phyloP scores from a whole-genome alignment of 2,888 invertebrate species.

The Thelaira solivaga region DNA sequence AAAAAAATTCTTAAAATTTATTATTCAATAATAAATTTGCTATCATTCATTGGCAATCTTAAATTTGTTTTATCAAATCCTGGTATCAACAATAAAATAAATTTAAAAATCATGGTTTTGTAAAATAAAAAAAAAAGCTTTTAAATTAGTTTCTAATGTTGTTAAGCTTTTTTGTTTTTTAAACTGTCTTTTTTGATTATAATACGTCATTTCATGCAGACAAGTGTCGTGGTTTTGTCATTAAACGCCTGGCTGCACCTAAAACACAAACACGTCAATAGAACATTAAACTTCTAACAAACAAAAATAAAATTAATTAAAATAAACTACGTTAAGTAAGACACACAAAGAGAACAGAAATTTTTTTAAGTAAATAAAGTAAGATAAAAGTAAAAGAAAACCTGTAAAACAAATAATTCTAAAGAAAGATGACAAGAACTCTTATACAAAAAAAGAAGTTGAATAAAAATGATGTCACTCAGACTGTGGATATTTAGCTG shows the following conservation, averaged over 20 bases:
- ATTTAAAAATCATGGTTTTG: neutral
- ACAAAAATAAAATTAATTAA: neutral
- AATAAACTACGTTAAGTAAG: too few relatives aligned
- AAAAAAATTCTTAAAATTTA: too few relatives aligned
- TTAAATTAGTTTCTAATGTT: neutral
- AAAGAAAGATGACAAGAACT: too few relatives aligned
- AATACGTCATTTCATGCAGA: constrained; percentile 20
- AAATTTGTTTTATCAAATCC: constrained; percentile 11
- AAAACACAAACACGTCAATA: neutral
- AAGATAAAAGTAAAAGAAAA: neutral
- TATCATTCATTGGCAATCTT: neutral
- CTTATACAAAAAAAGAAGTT: too few relatives aligned
- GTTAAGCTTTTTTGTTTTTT: too few relatives aligned
- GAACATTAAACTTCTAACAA: neutral
- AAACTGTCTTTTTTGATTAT: constrained; percentile 15
- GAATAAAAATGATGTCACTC: too few relatives aligned
- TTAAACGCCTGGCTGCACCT: constrained; percentile 35
- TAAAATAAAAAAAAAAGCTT: too few relatives aligned
- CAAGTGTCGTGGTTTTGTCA: constrained; percentile 10
- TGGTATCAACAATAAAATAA: neutral
- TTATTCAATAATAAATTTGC: constrained; percentile 5
- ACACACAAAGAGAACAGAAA: neutral
- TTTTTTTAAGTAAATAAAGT: constrained; percentile 2
- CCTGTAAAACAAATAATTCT: too few relatives aligned
- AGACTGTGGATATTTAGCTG: too few relatives aligned